Percentiles rank a stretch among this genome's conserved stretches.
These are phyloP conservation scores for Pycnonotus jocosus DNA, from an alignment of 2,113 vertebrate genomes.

Conservation along the genomic window DNA sequence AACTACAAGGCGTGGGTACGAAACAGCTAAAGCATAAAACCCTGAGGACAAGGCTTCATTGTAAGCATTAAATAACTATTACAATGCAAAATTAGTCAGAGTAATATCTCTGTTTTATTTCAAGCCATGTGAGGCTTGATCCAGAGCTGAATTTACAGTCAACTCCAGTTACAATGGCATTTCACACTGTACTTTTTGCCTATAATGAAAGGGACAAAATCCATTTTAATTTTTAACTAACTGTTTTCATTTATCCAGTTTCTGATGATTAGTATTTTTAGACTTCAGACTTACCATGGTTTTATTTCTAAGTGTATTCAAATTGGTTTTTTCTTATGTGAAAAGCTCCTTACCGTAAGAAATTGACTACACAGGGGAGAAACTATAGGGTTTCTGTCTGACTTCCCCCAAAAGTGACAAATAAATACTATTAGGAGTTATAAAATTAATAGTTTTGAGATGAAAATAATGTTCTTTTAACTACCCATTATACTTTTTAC, in stretches of 20 bases:
- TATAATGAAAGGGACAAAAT: background rate
- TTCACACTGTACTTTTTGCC: background rate
- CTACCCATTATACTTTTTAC: background rate
- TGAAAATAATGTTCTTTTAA: background rate
- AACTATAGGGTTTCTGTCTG: background rate
- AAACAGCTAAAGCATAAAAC: conserved; percentile 74
- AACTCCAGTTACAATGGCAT: background rate
- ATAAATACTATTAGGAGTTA: background rate
- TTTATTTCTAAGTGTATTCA: background rate
- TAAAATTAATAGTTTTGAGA: background rate
- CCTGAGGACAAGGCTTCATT: conserved; percentile 71
- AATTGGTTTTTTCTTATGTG: background rate
- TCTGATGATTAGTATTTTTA: background rate
- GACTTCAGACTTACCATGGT: background rate
- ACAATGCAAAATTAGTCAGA: conserved; percentile 74
- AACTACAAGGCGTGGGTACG: conserved; percentile 73
- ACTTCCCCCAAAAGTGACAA: background rate
- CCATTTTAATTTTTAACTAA: background rate
- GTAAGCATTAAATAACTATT: conserved; percentile 74
- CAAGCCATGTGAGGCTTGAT: conserved; percentile 9
- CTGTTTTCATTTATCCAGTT: background rate
- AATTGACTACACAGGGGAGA: background rate
- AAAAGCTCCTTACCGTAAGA: background rate
- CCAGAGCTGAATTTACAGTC: background rate
- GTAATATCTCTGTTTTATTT: conserved; percentile 69